These are phyloP conservation scores for Keiferia lycopersicella DNA, from an alignment of 2,888 invertebrate genomes.

Conservation along the genomic window DNA sequence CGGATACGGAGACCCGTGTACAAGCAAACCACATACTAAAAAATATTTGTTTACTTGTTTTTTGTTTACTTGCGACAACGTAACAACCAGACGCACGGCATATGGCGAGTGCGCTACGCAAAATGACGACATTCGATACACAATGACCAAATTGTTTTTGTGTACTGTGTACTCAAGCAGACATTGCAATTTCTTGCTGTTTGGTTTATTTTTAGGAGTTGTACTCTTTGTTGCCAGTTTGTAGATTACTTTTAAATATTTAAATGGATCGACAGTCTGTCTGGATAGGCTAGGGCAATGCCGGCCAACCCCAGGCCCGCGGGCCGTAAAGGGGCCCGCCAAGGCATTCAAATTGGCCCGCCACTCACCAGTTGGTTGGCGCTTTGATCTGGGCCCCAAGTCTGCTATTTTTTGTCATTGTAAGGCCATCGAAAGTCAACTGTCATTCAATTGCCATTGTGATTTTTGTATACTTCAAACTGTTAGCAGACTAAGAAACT, in stretches of 20 bases:
- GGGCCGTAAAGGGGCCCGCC: no score
- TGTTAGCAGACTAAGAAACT: no score
- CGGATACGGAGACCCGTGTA: slow-evolving; percentile 20
- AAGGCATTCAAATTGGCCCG: no score
- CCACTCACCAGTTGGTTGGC: no score
- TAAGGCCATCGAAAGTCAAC: no score
- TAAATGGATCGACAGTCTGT: slow-evolving; percentile 39
- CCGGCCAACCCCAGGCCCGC: no score
- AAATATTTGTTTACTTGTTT: slow-evolving; percentile 34
- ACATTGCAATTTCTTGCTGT: slow-evolving; percentile 44
- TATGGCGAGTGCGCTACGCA: slow-evolving; percentile 68
- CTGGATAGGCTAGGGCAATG: background rate
- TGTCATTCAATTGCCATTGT: no score
- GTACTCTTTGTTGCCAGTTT: slow-evolving; percentile 37
- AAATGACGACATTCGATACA: slow-evolving; percentile 69
- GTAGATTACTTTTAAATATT: slow-evolving; percentile 47
- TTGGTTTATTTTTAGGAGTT: slow-evolving; percentile 42
- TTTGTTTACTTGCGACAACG: slow-evolving; percentile 55
- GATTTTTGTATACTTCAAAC: no score
- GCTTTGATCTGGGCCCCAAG: no score
- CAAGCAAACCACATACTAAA: slow-evolving; percentile 46
- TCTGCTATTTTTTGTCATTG: no score
- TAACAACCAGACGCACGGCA: slow-evolving; percentile 61
- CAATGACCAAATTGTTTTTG: slow-evolving; percentile 65
- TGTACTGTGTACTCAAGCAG: slow-evolving; percentile 62